Percentiles rank a stretch among this genome's conserved stretches.
Evolutionary conservation across 1,140 invertebrate genomes (phyloP).

Genomic region (Papilio polyxenes): DNA sequence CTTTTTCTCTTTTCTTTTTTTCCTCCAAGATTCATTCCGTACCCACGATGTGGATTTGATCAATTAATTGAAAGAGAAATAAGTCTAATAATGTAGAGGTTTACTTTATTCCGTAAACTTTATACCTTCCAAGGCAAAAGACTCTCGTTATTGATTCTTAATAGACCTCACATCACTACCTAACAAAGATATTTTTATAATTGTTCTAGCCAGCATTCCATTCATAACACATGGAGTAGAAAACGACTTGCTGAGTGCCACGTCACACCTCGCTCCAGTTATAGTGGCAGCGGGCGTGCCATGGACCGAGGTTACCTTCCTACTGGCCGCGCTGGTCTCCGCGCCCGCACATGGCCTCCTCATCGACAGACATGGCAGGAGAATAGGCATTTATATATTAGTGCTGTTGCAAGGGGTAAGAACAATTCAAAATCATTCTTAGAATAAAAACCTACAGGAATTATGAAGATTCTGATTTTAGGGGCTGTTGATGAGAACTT

Average conservation of each 20-base stretch:
- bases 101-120: not conserved
- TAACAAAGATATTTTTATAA: not conserved
- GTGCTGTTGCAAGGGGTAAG: conserved; percentile 68
- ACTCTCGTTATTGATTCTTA: not conserved
- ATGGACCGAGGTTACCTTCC: conserved; percentile 55
- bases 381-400: conserved; percentile 61
- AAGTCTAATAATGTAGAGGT: not conserved
- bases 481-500: too few relatives aligned
- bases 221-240: conserved; percentile 67
- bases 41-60: too few relatives aligned
- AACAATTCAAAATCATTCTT: conserved; percentile 15
- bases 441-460: not conserved
- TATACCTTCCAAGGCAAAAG: not conserved
- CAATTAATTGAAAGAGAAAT: not conserved
- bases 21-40: not conserved
- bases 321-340: conserved; percentile 50
- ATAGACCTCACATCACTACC: not conserved
- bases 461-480: not conserved
- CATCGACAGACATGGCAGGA: conserved; percentile 61
- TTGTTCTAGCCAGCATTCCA: conserved; percentile 59
- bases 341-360: conserved; percentile 50
- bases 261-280: conserved; percentile 59
- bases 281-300: conserved; percentile 48
- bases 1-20: not conserved
- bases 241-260: conserved; percentile 54